Evolutionary conservation across 2,888 invertebrate species (phyloP).

Genomic region (Atherix ibis): DNA sequence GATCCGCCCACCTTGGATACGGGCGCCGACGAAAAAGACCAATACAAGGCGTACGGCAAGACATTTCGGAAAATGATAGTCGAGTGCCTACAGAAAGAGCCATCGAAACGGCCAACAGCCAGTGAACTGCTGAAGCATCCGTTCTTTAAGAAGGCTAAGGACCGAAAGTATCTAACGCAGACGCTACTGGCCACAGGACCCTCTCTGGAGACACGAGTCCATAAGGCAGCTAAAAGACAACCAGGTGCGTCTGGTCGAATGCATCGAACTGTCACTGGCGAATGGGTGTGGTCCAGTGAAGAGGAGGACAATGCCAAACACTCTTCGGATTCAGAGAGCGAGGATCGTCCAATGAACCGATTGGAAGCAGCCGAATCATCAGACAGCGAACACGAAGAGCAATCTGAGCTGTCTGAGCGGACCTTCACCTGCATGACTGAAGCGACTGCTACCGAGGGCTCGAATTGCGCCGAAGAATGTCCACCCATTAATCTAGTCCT

Average conservation of each 20-base stretch:
- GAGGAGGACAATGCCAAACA: constrained; percentile 59
- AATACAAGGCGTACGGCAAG: constrained; percentile 95
- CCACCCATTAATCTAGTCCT: constrained; percentile 64
- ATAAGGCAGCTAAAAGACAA: constrained; percentile 67
- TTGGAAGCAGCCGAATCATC: constrained; percentile 43
- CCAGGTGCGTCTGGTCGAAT: constrained; percentile 74
- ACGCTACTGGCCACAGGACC: constrained; percentile 75
- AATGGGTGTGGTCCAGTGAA: constrained; percentile 97
- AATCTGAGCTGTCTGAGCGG: constrained; percentile 30
- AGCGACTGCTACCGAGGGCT: constrained; percentile 25
- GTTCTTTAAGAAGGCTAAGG: constrained; percentile 96
- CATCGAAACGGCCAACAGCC: constrained; percentile 85
- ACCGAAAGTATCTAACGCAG: constrained; percentile 73
- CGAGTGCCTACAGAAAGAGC: constrained; percentile 93
- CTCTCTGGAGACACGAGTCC: constrained; percentile 76
- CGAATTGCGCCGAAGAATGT: constrained; percentile 33
- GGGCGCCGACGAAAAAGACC: constrained; percentile 89
- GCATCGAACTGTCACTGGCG: constrained; percentile 88
- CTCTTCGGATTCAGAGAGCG: constrained; percentile 38
- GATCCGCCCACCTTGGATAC: constrained; percentile 95
- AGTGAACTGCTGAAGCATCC: constrained; percentile 91
- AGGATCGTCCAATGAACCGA: constrained; percentile 44
- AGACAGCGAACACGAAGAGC: constrained; percentile 39
- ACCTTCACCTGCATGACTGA: constrained; percentile 33
- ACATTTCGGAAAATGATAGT: constrained; percentile 93